These are phyloP conservation scores for Oligia fasciuncula DNA, from an alignment of 2,888 invertebrate species.

Conservation along the genomic window DNA sequence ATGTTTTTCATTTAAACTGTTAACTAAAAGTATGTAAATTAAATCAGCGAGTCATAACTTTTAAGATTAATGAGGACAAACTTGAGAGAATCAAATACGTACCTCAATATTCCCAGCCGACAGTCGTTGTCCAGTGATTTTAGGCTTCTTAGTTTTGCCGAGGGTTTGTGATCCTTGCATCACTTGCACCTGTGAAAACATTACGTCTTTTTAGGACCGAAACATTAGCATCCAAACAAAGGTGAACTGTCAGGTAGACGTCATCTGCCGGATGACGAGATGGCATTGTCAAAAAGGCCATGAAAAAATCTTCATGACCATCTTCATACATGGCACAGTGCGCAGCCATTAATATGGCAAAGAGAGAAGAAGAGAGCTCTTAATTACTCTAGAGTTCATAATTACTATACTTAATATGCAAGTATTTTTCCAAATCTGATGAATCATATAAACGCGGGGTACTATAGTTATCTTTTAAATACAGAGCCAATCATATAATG, in stretches of 20 bases:
- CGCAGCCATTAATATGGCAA: neutral
- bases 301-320: neutral
- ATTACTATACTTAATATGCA: neutral
- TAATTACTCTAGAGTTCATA: neutral
- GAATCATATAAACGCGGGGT: too few species aligned
- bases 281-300: neutral
- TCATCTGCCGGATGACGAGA: constrained; percentile 7
- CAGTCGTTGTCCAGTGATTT: constrained; percentile 94
- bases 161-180: constrained; percentile 95
- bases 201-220: constrained; percentile 23
- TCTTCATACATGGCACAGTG: neutral
- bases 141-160: constrained; percentile 95
- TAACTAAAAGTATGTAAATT: neutral
- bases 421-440: neutral
- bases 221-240: constrained; percentile 10
- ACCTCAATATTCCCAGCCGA: constrained; percentile 96
- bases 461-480: neutral
- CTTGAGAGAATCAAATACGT: constrained; percentile 9
- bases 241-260: neutral
- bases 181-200: constrained; percentile 89
- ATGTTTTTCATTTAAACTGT: neutral
- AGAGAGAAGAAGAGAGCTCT: neutral
- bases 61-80: neutral
- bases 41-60: too few species aligned
- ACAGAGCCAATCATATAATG: neutral